Conservation (phyloP, 1,140 invertebrate species). For the Drosophila virilis region DNA sequence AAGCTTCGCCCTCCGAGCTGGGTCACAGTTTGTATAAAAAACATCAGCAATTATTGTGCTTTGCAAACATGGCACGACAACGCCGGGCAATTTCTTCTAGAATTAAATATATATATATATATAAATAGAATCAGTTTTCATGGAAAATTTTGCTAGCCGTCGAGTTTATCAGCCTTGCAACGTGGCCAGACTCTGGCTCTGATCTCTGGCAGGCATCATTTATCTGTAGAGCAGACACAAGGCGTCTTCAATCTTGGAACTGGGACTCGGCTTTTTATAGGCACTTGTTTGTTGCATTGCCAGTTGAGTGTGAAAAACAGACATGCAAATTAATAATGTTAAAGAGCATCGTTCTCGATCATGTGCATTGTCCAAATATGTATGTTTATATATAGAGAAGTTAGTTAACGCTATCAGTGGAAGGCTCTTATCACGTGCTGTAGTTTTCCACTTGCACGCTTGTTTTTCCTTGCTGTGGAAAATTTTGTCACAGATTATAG, state of each 20-base stretch:
- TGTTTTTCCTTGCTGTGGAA: conserved; percentile 59
- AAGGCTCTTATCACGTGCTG: conserved; percentile 70
- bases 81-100: no score
- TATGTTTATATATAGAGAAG: not conserved
- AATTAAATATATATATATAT: no score
- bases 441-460: conserved; percentile 69
- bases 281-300: conserved; percentile 54
- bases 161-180: no score
- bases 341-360: conserved; percentile 2
- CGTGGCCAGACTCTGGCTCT: no score
- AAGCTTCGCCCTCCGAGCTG: no score
- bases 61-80: no score
- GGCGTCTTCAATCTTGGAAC: conserved; percentile 10
- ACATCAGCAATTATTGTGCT: no score
- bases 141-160: no score
- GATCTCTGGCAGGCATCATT: no score
- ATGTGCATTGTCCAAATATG: conserved; percentile 21
- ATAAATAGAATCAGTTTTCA: no score
- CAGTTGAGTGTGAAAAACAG: conserved; percentile 46
- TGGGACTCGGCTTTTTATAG: conserved; percentile 34
- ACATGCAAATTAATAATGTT: conserved; percentile 26
- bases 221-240: not conserved
- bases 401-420: conserved; percentile 32
- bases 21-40: no score
- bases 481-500: conserved; percentile 51